Evolutionary conservation across 35 echinoderm and acorn worm genomes (phyloP), one percentile per base, ranked within the genome.

Genomic region (Chiridota heheva): DNA sequence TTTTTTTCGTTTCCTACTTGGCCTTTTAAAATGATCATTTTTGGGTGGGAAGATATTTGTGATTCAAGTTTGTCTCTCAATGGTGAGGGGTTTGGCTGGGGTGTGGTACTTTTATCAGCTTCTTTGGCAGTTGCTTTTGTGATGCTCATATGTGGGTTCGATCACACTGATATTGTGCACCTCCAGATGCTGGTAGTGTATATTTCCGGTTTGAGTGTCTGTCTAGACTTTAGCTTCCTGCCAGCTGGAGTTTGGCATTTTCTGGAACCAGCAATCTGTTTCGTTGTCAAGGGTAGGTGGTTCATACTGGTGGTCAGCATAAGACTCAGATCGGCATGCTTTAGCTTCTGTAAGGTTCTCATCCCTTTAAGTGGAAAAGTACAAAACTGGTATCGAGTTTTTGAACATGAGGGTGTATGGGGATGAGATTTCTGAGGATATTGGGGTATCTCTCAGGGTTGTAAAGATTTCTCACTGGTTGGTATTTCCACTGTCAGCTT

Each of bases 401-500:
- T 74, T 47, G 42, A 74, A 74, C 70, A 74, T 47, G 41, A 73
- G 70, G 56, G 56, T 81, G 77, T 81, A 81, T 62, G 77, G 59
- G 33, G 77, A 81, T 48, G 70, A 45, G 40, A 81, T 81, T 63
- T 81, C 77, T 33, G 73, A 53, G 37, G 44, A 77, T 77, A 37
- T 77, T 27, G 48, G 73, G 3, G 73, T 77, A 51, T 77, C 44
- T 17, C 48, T 77, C 27, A 77, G 13, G 33, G 42, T 39, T 74
- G 70, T 18, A 27, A 63, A 3, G 27, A 81, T 63, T 20, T 66
- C 58, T 31, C 42, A 44, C 4, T 64, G 77, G 15, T 28, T 74
- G 1, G 3, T 49, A 17, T 81, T 42, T 10, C 22, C 29, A 40
- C 35, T 81, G 22, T 81, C 77, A 28, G 77, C 17, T 49, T 81